These are phyloP conservation scores for Lordiphosa clarofinis DNA, from an alignment of 1,140 invertebrate genomes.

Conservation along the genomic window DNA sequence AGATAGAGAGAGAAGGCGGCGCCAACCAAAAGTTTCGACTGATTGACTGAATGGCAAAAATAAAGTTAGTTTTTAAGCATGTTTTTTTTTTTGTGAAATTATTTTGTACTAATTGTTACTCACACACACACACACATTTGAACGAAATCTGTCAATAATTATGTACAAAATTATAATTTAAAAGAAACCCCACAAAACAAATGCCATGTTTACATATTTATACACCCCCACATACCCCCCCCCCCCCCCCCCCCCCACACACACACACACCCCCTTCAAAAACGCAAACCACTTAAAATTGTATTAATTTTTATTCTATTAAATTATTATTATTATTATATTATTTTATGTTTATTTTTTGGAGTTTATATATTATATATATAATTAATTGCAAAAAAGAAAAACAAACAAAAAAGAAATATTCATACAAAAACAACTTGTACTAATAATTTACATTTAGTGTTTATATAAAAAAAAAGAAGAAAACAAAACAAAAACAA, in stretches of 20 bases:
- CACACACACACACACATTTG: slow-evolving; percentile 39
- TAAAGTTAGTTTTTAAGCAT: slow-evolving; percentile 56
- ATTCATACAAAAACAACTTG: slow-evolving; percentile 38
- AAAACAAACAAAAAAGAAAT: slow-evolving; percentile 22
- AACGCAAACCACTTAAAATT: slow-evolving; percentile 46
- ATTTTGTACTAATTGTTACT: slow-evolving; percentile 75
- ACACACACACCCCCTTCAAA: slow-evolving; percentile 24
- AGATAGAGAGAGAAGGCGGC: slow-evolving; percentile 21
- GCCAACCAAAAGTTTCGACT: slow-evolving; percentile 76
- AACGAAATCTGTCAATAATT: slow-evolving; percentile 27
- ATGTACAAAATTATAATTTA: slow-evolving; percentile 55
- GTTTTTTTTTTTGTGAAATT: slow-evolving; percentile 66
- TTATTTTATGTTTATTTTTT: slow-evolving; percentile 73
- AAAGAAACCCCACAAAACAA: slow-evolving; percentile 28
- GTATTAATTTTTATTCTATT: slow-evolving; percentile 79
- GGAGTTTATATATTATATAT: slow-evolving; percentile 48
- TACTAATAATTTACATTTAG: slow-evolving; percentile 66
- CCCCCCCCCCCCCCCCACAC: slow-evolving; percentile 12
- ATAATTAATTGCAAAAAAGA: slow-evolving; percentile 46
- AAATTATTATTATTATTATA: slow-evolving; percentile 78
- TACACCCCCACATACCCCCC: slow-evolving; percentile 34
- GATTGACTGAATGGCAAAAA: slow-evolving; percentile 80
- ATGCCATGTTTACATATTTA: slow-evolving; percentile 69
- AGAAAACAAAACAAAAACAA: slow-evolving; percentile 27
- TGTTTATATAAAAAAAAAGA: slow-evolving; percentile 43